Evolutionary conservation across 2,888 invertebrate species (phyloP).

Genomic region (Amblyjoppa proteus): DNA sequence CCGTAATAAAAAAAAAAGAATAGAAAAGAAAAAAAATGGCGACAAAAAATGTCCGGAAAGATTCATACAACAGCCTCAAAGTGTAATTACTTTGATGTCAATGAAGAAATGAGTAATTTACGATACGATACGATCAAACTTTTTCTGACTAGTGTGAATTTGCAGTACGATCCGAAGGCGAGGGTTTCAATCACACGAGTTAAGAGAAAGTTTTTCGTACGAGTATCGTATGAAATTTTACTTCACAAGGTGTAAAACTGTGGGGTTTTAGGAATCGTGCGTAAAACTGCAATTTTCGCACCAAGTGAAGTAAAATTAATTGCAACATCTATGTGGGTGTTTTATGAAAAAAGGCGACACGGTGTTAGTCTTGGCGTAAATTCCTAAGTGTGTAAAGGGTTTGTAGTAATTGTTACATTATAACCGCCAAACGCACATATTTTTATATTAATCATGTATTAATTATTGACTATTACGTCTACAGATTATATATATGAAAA

Average conservation of each 20-base stretch:
- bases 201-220: no score
- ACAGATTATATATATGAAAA: constrained; percentile 3
- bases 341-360: not conserved
- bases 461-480: constrained; percentile 12
- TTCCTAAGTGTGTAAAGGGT: not conserved
- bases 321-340: not conserved
- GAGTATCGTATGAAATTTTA: no score
- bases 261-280: no score
- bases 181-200: no score
- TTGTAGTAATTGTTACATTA: not conserved
- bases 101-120: not conserved
- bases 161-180: no score
- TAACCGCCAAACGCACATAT: constrained; percentile 9
- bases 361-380: not conserved
- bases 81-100: not conserved
- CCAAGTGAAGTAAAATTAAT: not conserved
- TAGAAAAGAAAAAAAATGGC: not conserved
- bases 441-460: not conserved
- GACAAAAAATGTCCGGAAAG: not conserved
- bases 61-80: not conserved
- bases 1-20: not conserved
- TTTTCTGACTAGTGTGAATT: no score
- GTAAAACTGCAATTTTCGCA: no score
- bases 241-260: no score
- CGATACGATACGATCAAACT: no score